Conservation (phyloP, 1,140 invertebrate genomes). For the Centruroides sculpturatus region DNA sequence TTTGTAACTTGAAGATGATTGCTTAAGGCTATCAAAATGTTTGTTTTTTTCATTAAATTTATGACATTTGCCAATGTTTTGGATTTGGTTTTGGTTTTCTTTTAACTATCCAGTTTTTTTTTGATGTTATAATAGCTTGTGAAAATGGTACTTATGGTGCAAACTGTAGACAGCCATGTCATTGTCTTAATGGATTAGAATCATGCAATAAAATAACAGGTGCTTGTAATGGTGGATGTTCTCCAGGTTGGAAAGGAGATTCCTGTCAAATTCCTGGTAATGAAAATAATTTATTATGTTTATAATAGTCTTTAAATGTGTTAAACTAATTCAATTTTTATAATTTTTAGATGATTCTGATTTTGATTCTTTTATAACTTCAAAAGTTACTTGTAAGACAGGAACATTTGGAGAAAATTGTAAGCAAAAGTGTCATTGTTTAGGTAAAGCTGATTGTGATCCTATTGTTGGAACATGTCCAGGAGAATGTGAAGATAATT, state of each 20-base stretch:
- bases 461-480: conserved; percentile 7
- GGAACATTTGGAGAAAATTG: conserved; percentile 10
- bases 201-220: conserved; percentile 10
- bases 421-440: conserved; percentile 8
- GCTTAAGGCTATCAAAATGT: too few relatives aligned
- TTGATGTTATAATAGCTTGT: background rate
- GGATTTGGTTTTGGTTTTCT: too few relatives aligned
- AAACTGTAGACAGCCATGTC: conserved; percentile 6
- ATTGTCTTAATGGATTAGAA: conserved; percentile 3
- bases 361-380: too few relatives aligned
- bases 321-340: too few relatives aligned
- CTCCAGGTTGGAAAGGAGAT: conserved; percentile 6
- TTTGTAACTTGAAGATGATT: too few relatives aligned
- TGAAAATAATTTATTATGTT: background rate
- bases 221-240: conserved; percentile 5
- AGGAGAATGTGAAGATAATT: conserved; percentile 10
- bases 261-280: conserved; percentile 13
- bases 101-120: too few relatives aligned
- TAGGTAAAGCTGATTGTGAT: conserved; percentile 7
- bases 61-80: too few relatives aligned
- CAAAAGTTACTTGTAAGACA: background rate
- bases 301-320: too few relatives aligned
- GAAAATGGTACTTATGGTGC: conserved; percentile 3
- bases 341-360: too few relatives aligned
- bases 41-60: too few relatives aligned